phyloP scores from a whole-genome alignment of 2,797 vertebrate species.

The Poecilia picta region DNA sequence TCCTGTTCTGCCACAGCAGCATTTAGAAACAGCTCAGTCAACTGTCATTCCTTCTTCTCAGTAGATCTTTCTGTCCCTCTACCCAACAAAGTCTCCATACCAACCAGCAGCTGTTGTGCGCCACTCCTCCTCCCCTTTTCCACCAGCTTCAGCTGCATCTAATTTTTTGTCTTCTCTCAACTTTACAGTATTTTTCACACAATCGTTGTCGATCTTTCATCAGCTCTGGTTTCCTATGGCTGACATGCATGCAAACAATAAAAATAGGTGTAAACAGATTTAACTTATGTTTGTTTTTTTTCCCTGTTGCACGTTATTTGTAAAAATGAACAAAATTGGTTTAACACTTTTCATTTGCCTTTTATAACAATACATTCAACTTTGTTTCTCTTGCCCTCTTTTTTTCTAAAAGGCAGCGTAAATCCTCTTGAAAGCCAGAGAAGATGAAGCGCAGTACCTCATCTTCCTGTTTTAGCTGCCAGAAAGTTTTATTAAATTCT shows the following conservation, averaged over 20 bases:
- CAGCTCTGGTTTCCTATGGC: not conserved
- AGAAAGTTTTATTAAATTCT: not conserved
- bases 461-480: conserved; percentile 10
- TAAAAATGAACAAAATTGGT: not conserved
- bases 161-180: conserved; percentile 5
- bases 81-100: conserved; percentile 37
- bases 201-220: conserved; percentile 5
- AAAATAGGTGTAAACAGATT: not conserved
- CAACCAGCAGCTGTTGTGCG: conserved; percentile 49
- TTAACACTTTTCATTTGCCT: not conserved
- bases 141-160: conserved; percentile 23
- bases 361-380: conserved; percentile 29
- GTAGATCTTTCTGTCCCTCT: conserved; percentile 36
- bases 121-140: conserved; percentile 8
- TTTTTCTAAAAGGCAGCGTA: conserved; percentile 23
- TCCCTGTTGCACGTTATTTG: not conserved
- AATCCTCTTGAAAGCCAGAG: conserved; percentile 48
- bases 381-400: conserved; percentile 31
- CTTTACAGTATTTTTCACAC: conserved; percentile 17
- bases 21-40: conserved; percentile 50
- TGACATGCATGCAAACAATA: not conserved
- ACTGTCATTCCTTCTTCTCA: conserved; percentile 40
- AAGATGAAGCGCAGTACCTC: conserved; percentile 46
- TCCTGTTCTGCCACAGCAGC: conserved; percentile 52
- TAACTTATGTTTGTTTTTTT: not conserved